These are phyloP conservation scores for Polyommatus icarus DNA, from an alignment of 2,888 invertebrate species.

Conservation along the genomic window DNA sequence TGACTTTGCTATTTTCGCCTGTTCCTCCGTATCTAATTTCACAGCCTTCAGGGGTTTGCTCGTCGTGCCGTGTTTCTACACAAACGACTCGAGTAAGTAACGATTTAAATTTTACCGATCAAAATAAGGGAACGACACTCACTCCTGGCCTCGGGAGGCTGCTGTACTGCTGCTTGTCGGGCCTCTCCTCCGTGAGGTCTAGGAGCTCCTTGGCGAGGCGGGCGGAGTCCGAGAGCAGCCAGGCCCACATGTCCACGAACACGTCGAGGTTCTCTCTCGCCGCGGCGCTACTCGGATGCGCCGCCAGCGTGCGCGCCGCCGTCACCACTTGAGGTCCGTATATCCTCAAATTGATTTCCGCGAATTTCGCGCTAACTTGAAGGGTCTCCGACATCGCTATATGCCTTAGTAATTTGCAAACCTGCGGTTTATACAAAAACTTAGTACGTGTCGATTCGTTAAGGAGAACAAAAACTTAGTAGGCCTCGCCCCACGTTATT, in stretches of 20 bases:
- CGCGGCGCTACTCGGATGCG: conserved; percentile 95
- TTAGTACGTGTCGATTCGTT: conserved; percentile 2
- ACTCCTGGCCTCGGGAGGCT: conserved; percentile 97
- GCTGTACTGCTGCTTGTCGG: conserved; percentile 85
- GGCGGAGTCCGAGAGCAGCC: conserved; percentile 95
- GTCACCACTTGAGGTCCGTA: conserved; percentile 97
- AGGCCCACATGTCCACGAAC: conserved; percentile 97
- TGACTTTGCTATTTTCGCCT: conserved; percentile 97
- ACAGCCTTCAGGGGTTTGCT: conserved; percentile 95
- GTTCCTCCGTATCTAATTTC: conserved; percentile 94
- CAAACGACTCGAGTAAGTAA: conserved; percentile 36
- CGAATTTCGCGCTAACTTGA: conserved; percentile 97
- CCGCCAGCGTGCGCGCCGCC: conserved; percentile 94
- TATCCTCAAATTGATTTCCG: conserved; percentile 96
- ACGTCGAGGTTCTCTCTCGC: conserved; percentile 98
- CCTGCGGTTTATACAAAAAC: conserved; percentile 72
- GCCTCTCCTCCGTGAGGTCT: conserved; percentile 84
- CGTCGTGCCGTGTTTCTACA: conserved; percentile 97
- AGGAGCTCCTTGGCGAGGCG: conserved; percentile 93
- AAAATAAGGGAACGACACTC: conserved; percentile 51
- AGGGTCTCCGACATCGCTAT: conserved; percentile 96
- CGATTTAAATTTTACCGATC: not conserved
- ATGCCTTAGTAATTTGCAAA: conserved; percentile 97
- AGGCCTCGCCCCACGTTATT: not conserved
- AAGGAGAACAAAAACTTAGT: conserved; percentile 16